Conservation (phyloP, 2,888 invertebrate genomes). For the Chouioia cunea region DNA sequence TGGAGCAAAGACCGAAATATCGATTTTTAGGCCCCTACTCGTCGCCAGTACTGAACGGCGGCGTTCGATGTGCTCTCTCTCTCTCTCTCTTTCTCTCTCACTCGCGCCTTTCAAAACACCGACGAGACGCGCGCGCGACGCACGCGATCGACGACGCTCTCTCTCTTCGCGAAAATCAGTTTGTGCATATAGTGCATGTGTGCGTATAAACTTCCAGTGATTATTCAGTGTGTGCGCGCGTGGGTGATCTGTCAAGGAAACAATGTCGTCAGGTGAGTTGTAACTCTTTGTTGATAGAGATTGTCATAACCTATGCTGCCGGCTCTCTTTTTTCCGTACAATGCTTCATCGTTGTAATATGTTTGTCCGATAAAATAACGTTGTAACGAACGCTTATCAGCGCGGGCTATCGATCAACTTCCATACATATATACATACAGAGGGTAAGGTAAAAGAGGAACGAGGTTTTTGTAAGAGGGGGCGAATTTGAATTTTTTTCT, state of each 20-base stretch:
- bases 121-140: slow-evolving; percentile 42
- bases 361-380: not conserved
- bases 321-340: too few relatives aligned
- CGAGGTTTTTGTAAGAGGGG: not conserved
- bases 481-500: slow-evolving; percentile 36
- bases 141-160: slow-evolving; percentile 23
- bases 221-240: slow-evolving; percentile 22
- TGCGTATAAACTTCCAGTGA: too few relatives aligned
- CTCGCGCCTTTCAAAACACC: slow-evolving; percentile 51
- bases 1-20: slow-evolving; percentile 78
- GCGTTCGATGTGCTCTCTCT: slow-evolving; percentile 52
- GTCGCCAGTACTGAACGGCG: slow-evolving; percentile 66
- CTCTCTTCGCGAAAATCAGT: not conserved
- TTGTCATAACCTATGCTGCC: too few relatives aligned
- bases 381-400: too few relatives aligned
- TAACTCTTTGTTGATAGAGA: too few relatives aligned
- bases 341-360: not conserved
- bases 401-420: slow-evolving; percentile 33
- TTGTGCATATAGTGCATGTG: too few relatives aligned
- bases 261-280: too few relatives aligned
- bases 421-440: slow-evolving; percentile 5
- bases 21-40: slow-evolving; percentile 76
- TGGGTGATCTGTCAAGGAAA: not conserved
- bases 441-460: slow-evolving; percentile 2
- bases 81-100: slow-evolving; percentile 26